These are phyloP conservation scores for Elysia crispata DNA, from an alignment of 2,888 invertebrate species.

Conservation along the genomic window DNA sequence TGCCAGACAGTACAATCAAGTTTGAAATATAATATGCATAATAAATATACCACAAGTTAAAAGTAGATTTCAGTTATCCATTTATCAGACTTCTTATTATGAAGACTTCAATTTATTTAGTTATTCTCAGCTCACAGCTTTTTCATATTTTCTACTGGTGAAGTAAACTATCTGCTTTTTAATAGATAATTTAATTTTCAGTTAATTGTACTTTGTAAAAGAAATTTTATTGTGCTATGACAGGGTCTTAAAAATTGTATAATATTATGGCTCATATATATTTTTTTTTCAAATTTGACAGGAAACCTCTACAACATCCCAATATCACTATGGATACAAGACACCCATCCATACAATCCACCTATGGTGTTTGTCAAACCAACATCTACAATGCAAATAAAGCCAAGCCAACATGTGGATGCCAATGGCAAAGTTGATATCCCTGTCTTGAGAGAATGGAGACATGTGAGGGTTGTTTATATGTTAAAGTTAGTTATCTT, in stretches of 20 bases:
- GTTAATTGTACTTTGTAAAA: no score
- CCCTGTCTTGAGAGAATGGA: conserved; percentile 97
- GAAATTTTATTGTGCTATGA: background rate
- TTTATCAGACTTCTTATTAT: no score
- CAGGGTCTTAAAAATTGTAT: no score
- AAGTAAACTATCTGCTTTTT: no score
- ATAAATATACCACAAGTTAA: no score
- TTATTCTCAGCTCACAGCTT: no score
- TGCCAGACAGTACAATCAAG: no score
- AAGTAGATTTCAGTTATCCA: no score
- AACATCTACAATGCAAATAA: conserved; percentile 95
- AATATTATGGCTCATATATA: no score
- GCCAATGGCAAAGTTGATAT: conserved; percentile 96
- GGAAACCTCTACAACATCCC: conserved; percentile 95
- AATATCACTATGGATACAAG: conserved; percentile 95
- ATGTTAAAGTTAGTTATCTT: background rate
- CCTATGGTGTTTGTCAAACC: conserved; percentile 94
- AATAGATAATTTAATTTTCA: background rate
- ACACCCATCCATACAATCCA: conserved; percentile 97
- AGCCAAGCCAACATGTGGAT: conserved; percentile 95
- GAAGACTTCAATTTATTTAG: no score
- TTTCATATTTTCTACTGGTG: no score
- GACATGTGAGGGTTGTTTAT: conserved; percentile 68
- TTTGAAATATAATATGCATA: no score
- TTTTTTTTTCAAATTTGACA: conserved; percentile 70